A percentile compares a stretch with the other conserved stretches of the same genome.
Evolutionary conservation across 2,113 vertebrate species (phyloP).

Genomic region (Rhinolophus ferrumequinum): DNA sequence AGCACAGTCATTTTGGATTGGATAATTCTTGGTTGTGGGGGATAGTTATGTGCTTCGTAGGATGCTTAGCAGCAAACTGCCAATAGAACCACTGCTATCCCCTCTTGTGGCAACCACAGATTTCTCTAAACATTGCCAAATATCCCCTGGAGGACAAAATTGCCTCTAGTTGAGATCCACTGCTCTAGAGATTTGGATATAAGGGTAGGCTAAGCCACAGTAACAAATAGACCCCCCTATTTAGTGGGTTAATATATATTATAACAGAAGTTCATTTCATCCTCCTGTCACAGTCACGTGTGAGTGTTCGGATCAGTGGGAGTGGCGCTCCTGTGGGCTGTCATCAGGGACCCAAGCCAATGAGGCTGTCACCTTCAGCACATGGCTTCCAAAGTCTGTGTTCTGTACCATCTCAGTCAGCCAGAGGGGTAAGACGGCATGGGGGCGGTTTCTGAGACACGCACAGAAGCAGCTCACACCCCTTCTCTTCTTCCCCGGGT

Average conservation of each 20-base stretch:
- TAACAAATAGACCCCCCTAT: neutral
- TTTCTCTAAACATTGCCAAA: neutral
- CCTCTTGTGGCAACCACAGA: neutral
- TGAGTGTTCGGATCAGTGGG: no score
- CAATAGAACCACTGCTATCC: neutral
- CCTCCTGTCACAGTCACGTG: neutral
- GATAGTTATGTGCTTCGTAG: neutral
- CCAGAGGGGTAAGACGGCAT: no score
- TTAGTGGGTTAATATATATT: neutral
- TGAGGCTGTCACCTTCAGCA: neutral
- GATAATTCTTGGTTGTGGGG: neutral
- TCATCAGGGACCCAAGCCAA: neutral
- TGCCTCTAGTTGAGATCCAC: neutral
- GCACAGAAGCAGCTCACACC: no score
- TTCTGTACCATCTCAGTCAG: neutral
- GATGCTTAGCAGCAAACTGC: neutral
- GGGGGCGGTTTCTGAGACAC: neutral
- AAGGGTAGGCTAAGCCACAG: neutral
- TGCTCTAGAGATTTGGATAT: neutral
- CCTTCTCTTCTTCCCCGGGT: neutral
- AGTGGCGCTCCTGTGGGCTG: fast-evolving
- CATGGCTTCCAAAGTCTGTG: neutral
- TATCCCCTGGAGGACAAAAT: neutral
- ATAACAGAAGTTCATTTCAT: neutral
- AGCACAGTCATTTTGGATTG: neutral